Evolutionary conservation across 2,113 vertebrate species (phyloP).

Genomic region (Grammomys surdaster): DNA sequence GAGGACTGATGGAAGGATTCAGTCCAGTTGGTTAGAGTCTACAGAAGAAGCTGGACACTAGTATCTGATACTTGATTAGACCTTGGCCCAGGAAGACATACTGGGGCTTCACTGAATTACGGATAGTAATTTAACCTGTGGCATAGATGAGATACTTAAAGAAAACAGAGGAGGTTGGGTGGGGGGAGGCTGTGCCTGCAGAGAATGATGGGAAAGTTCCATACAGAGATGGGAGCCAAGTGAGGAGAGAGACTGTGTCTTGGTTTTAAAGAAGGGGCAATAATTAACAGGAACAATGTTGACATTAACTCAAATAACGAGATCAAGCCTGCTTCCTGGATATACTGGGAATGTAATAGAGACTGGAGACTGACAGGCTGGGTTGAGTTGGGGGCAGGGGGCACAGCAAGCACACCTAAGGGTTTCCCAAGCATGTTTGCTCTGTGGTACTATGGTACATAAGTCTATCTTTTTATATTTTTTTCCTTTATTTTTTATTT

Average conservation of each 20-base stretch:
- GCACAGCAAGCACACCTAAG: not conserved
- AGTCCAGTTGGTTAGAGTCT: not conserved
- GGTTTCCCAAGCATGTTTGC: not conserved
- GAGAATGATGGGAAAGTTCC: not conserved
- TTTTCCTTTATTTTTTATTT: not conserved
- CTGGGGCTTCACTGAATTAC: not conserved
- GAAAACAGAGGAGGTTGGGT: no score
- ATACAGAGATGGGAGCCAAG: not conserved
- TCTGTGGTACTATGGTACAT: not conserved
- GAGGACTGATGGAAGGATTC: not conserved
- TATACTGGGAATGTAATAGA: not conserved
- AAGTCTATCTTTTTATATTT: not conserved
- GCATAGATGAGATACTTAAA: not conserved
- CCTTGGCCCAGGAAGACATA: not conserved
- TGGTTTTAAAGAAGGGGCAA: not conserved
- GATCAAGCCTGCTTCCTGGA: rapidly evolving
- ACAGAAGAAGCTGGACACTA: not conserved
- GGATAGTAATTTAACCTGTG: not conserved
- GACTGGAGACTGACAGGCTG: not conserved
- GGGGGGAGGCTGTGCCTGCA: not conserved
- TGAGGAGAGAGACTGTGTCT: not conserved
- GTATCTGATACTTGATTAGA: not conserved
- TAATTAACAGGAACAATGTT: not conserved
- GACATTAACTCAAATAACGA: not conserved
- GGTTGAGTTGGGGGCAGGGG: rapidly evolving